phyloP scores from a whole-genome alignment of 1,140 invertebrate species.

The Odontomachus brunneus region DNA sequence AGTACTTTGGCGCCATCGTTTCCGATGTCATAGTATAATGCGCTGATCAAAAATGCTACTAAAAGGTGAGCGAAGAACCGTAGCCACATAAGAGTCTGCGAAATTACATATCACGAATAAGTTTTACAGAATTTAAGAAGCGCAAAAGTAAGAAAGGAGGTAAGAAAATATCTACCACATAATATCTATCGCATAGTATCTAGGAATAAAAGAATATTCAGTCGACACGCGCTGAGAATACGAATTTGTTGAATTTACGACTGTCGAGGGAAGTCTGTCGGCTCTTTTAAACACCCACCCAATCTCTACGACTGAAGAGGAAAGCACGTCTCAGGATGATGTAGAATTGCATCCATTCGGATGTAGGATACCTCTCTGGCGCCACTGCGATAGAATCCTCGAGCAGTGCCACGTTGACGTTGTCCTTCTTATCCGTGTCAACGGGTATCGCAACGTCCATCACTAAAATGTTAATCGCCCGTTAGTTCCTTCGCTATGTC shows the following conservation, averaged over 20 bases:
- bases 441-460: conserved; percentile 86
- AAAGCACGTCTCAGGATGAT: conserved; percentile 92
- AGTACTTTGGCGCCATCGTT: conserved; percentile 97
- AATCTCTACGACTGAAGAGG: conserved; percentile 93
- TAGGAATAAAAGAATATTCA: no score
- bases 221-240: no score
- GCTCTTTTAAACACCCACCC: conserved; percentile 86
- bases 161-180: no score
- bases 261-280: neutral
- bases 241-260: neutral
- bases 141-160: no score
- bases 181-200: no score
- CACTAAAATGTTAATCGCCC: conserved; percentile 54
- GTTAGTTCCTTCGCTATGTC: no score
- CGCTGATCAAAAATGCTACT: conserved; percentile 96
- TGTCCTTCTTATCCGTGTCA: conserved; percentile 88
- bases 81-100: conserved; percentile 97
- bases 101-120: conserved; percentile 67
- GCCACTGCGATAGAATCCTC: conserved; percentile 86
- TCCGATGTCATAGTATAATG: conserved; percentile 96
- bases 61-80: conserved; percentile 96
- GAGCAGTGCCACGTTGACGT: conserved; percentile 89
- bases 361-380: conserved; percentile 91
- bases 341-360: conserved; percentile 92
- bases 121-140: conserved; percentile 13